Percentiles rank a stretch among this genome's conserved stretches.
Evolutionary conservation across 2,797 vertebrate species (phyloP).

Genomic region (Semaprochilodus insignis): DNA sequence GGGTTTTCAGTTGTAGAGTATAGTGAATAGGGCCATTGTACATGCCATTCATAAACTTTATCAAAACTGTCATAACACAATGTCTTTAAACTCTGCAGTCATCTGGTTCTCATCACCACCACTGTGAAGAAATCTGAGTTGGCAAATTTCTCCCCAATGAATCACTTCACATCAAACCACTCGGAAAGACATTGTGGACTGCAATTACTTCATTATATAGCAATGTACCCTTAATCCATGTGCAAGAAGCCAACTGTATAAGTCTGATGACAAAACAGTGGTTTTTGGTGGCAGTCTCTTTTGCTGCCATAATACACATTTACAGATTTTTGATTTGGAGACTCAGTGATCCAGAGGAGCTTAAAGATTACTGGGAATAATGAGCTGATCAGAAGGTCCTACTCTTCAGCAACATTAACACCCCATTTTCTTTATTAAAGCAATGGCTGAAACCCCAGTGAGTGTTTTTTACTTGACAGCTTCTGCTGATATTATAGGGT

Average conservation of each 20-base stretch:
- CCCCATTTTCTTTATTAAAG: not conserved
- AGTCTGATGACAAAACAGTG: too few species aligned
- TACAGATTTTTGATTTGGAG: not conserved
- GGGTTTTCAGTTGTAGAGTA: too few species aligned
- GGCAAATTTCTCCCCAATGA: not conserved
- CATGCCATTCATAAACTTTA: too few species aligned
- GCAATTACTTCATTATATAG: not conserved
- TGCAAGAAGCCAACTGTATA: too few species aligned
- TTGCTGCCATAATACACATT: too few species aligned
- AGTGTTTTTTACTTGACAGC: not conserved
- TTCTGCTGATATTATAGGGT: not conserved
- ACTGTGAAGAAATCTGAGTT: not conserved
- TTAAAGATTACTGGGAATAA: not conserved
- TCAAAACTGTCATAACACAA: too few species aligned
- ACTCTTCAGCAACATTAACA: not conserved
- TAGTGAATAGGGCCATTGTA: too few species aligned
- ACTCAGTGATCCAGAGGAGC: not conserved
- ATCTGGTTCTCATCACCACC: not conserved
- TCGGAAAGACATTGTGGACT: not conserved
- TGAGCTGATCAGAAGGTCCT: not conserved
- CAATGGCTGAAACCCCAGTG: not conserved
- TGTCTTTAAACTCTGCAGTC: not conserved
- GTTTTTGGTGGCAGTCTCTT: too few species aligned
- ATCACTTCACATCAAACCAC: not conserved
- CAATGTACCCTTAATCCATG: not conserved